These are phyloP conservation scores for Prolemur simus DNA, from an alignment of 2,113 vertebrate genomes.

Conservation along the genomic window DNA sequence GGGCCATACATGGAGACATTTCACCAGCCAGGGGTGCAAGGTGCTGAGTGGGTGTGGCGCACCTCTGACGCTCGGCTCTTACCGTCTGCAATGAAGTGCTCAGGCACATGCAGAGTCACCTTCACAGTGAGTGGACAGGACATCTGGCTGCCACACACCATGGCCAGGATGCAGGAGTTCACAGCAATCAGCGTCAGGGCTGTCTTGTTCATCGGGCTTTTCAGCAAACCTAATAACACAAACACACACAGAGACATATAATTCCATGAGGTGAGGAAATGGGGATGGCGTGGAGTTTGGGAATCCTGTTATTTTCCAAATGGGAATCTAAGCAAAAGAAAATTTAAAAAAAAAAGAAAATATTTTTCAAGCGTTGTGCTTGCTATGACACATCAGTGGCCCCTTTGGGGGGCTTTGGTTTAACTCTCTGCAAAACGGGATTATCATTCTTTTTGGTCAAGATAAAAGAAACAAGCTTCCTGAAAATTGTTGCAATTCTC, in stretches of 20 bases:
- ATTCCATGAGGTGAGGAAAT: not conserved
- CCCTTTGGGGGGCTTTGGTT: not conserved
- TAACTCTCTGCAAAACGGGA: not conserved
- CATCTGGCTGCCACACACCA: constrained; percentile 96
- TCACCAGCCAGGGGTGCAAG: not conserved
- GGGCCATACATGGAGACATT: not conserved
- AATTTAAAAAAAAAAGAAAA: not conserved
- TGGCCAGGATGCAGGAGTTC: constrained; percentile 95
- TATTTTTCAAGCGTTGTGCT: not conserved
- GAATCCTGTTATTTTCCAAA: not conserved
- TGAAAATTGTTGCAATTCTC: not conserved
- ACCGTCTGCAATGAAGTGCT: constrained; percentile 99
- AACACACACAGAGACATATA: not conserved
- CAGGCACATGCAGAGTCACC: constrained; percentile 97
- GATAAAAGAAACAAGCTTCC: not conserved
- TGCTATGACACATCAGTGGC: not conserved
- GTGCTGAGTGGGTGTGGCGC: not conserved
- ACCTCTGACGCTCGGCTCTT: constrained; percentile 75
- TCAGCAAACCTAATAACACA: constrained; percentile 88
- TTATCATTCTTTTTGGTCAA: not conserved
- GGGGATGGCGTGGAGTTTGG: rapidly evolving
- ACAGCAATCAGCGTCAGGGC: constrained; percentile 95
- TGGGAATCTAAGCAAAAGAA: not conserved
- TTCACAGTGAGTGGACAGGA: constrained; percentile 97
- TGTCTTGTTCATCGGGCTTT: constrained; percentile 96